phyloP scores from a whole-genome alignment of 2,888 invertebrate genomes.

The Macrosoma leucophasiata region DNA sequence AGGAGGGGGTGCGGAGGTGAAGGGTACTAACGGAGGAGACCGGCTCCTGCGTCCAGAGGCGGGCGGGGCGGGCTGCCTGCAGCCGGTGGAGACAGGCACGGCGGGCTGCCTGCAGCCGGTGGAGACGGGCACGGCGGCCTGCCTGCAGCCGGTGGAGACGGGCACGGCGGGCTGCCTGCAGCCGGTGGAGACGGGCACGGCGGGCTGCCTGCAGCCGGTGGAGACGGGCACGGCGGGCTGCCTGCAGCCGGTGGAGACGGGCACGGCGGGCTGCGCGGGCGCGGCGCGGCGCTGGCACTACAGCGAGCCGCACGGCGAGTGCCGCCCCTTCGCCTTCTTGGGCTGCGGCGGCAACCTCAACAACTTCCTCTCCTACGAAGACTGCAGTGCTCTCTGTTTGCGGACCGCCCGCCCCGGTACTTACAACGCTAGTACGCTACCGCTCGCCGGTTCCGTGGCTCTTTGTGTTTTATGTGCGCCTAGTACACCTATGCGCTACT shows the following conservation, averaged over 20 bases:
- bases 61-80: no score
- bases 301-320: slow-evolving; percentile 80
- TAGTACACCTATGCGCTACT: no score
- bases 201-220: slow-evolving; percentile 44
- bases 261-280: slow-evolving; percentile 33
- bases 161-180: not conserved
- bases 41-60: no score
- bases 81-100: no score
- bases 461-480: no score
- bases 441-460: no score
- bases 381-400: slow-evolving; percentile 72
- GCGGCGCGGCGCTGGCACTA: slow-evolving; percentile 82
- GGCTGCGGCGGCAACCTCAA: slow-evolving; percentile 93
- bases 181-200: not conserved
- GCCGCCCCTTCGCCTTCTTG: slow-evolving; percentile 86
- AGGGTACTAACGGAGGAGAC: no score
- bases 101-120: no score
- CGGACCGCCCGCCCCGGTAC: slow-evolving; percentile 24
- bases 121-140: no score
- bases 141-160: not conserved
- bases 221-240: slow-evolving; percentile 46
- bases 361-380: slow-evolving; percentile 84
- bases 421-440: not conserved
- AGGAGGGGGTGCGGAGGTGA: no score
- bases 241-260: slow-evolving; percentile 41